phyloP scores from a whole-genome alignment of 2,113 vertebrate species.

The Crypturellus undulatus region DNA sequence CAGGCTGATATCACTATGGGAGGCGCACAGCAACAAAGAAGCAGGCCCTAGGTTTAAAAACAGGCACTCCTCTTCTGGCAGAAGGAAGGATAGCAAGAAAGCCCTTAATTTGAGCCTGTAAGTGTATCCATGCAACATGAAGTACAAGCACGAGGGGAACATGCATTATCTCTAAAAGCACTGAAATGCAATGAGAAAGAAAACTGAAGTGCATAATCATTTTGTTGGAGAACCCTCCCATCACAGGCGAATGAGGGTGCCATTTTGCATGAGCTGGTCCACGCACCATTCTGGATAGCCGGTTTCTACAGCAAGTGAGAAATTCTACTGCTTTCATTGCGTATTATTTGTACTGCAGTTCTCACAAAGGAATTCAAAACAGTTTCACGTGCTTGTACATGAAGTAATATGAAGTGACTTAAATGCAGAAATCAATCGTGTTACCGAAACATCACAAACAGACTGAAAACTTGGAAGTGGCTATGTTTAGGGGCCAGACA shows the following conservation, averaged over 20 bases:
- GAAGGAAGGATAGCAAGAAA: neutral
- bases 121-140: slow-evolving; percentile 48
- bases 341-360: neutral
- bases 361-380: neutral
- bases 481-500: neutral
- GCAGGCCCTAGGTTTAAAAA: neutral
- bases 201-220: neutral
- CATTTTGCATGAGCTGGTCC: neutral
- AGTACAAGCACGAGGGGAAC: neutral
- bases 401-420: neutral
- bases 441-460: neutral
- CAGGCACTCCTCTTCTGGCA: slow-evolving; percentile 36
- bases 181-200: neutral
- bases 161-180: neutral
- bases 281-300: neutral
- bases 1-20: neutral
- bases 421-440: slow-evolving; percentile 7
- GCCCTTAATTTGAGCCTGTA: slow-evolving; percentile 45
- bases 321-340: neutral
- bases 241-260: neutral
- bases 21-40: neutral
- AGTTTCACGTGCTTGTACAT: neutral
- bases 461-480: neutral
- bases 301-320: neutral
- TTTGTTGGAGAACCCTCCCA: neutral